A percentile compares a stretch with the other conserved stretches of the same genome.
Evolutionary conservation across 30 jellyfish, hydroid and myxozoan genomes (phyloP).

Genomic region (Aurelia coerulea): DNA sequence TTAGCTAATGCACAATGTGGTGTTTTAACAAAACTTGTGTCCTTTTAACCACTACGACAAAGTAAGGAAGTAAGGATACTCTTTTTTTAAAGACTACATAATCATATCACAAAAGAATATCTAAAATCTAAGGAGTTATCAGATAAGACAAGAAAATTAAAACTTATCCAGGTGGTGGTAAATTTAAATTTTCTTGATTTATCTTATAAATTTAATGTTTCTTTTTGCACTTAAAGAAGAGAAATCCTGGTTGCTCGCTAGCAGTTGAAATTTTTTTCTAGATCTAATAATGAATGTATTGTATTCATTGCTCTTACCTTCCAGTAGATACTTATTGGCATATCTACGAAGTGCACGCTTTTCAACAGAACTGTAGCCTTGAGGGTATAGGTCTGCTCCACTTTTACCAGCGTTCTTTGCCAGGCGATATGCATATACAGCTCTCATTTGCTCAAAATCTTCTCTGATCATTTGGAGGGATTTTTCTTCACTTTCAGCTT

Average conservation of each 20-base stretch:
- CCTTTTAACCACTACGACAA: not conserved
- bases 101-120: not conserved
- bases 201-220: too few species aligned
- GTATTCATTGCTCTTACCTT: constrained; percentile 12
- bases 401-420: not conserved
- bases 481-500: too few species aligned
- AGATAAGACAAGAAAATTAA: too few species aligned
- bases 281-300: not conserved
- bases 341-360: constrained; percentile 30
- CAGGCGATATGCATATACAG: not conserved
- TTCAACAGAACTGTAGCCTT: not conserved
- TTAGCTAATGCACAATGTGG: too few species aligned
- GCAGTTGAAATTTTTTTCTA: too few species aligned
- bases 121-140: not conserved
- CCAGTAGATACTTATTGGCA: constrained; percentile 29
- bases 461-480: not conserved
- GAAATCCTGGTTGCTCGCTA: too few species aligned
- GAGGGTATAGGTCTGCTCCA: constrained; percentile 17
- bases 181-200: too few species aligned
- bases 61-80: not conserved
- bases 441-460: constrained; percentile 23
- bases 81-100: not conserved
- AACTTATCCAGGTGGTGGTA: too few species aligned
- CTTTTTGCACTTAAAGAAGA: too few species aligned
- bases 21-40: too few species aligned